Evolutionary conservation across 2,888 invertebrate species (phyloP), one percentile per base, ranked within the genome.

Genomic region (Heliconius charithonia): DNA sequence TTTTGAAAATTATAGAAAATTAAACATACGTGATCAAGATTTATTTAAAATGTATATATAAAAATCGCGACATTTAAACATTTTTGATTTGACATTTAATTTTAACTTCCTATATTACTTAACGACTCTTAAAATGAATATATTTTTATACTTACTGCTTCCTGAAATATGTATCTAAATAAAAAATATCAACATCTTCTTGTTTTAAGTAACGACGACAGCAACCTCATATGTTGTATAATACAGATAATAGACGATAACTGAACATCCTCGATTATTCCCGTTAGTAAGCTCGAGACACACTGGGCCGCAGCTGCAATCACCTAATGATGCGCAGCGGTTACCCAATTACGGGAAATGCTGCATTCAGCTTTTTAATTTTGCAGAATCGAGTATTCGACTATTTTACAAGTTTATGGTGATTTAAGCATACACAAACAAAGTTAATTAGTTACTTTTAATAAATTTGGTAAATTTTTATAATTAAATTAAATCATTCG

Each of bases 321-420:
- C 90, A 93, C 91, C 91, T 93, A 93, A 92, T 92, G 93, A 93
- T 90, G 91, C 92, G 90, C 89, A 87, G 89, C 85, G 90, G 91
- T 91, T 91, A 90, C 90, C 91, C 92, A 93, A 93, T 93, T 92
- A 92, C 88, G 85, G 83, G 86, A 87, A 82, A 86, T 87, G 90
- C 90, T 89, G 89, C 91, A 91, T 91, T 91, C 87, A 88, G 88
- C 27, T 89, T 91, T 92, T 92, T 92, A 73, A 65, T 77, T 77
- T 59, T 25, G 72, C 59, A 66, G 77, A 77, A 73, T 73, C 59
- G 59, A 16, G 29, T 29, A 32, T 29, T 59, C 41, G 3, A 72
- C 56, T 73, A 45, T 27, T 67, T 73, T 73, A 72, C 19, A 19
- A 63, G 32, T 56, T 72, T 72, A n/a, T n/a, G 29, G 0, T 13